Base-by-base conservation (phyloP, 2,113 vertebrate genomes). In the Riparia riparia region DNA sequence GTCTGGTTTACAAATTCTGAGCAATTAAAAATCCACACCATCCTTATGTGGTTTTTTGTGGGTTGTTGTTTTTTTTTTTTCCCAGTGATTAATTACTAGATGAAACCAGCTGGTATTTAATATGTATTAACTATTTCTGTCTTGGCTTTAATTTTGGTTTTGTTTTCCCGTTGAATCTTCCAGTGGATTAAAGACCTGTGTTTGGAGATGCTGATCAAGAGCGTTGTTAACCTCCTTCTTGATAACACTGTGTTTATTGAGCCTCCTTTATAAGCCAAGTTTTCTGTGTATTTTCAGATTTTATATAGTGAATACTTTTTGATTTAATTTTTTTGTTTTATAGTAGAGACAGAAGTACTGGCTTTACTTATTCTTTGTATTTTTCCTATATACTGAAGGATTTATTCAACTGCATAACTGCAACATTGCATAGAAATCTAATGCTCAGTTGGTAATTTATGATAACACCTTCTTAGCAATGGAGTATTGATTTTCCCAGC, bases 401-500 rank as follows among this genome's bases (percentile, higher is more conserved):
- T 95, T 88, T 86, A 73, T 83, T 93, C 72, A 66, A 25, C 66
- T 63, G 70, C 60, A 17, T 85, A 82, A 39, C 74, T 86, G 64
- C 2, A 0, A 57, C 79, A 80, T 44, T 70, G 71, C 93, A 70
- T 72, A 80, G 85, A 85, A 93, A 94, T 90, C 93, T 96, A 63
- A 90, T 86, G 53, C 73, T 96, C 50, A 45, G 68, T 83, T 70
- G 66, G 66, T 93, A 90, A 96, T 96, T 93, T 95, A 96, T 93
- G 87, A 70, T 96, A 96, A 95, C 95, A 85, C 79, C 87, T 90
- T 90, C 85, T 94, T 90, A 92, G 85, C 7, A 16, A 73, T 90
- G 58, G 53, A 54, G 53, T 86, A 96, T 97, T 94, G 96, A 96
- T 96, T 96, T 92, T 89, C 88, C 61, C 39, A 79, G 76, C 61